phyloP scores from a whole-genome alignment of 2,113 vertebrate species.

The Machaerirhynchus nigripectus region DNA sequence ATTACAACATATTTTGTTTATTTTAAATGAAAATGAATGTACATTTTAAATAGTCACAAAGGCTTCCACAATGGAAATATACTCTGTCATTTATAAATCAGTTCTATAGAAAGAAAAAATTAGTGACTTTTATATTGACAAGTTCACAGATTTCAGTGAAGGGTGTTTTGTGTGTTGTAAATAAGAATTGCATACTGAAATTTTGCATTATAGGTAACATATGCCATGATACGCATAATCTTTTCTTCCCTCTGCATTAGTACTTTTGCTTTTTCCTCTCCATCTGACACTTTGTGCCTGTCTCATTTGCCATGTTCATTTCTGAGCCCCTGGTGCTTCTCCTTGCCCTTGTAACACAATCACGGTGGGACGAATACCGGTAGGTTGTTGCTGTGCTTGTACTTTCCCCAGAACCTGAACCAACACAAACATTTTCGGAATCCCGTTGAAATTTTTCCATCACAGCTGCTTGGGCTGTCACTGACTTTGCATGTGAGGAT shows the following conservation, averaged over 20 bases:
- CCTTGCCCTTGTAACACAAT: fast-evolving
- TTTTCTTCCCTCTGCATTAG: neutral
- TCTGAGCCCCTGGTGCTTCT: neutral
- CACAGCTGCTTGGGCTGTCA: neutral
- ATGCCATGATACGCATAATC: neutral
- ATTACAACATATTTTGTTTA: constrained; percentile 9
- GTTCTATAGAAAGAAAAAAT: neutral
- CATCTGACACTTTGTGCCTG: neutral
- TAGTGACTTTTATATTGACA: neutral
- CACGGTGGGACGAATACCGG: neutral
- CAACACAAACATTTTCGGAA: neutral
- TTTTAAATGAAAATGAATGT: neutral
- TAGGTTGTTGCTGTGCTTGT: neutral
- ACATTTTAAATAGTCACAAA: neutral
- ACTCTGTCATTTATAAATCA: neutral
- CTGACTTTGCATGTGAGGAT: neutral
- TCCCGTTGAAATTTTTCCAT: neutral
- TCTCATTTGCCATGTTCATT: fast-evolving
- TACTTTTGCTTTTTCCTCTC: neutral
- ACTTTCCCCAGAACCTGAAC: neutral
- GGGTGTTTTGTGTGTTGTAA: neutral
- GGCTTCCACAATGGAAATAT: neutral
- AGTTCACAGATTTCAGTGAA: neutral
- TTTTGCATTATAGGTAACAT: neutral
- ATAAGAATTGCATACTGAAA: neutral